phyloP scores from a whole-genome alignment of 2,113 vertebrate genomes.

The Indicator indicator region DNA sequence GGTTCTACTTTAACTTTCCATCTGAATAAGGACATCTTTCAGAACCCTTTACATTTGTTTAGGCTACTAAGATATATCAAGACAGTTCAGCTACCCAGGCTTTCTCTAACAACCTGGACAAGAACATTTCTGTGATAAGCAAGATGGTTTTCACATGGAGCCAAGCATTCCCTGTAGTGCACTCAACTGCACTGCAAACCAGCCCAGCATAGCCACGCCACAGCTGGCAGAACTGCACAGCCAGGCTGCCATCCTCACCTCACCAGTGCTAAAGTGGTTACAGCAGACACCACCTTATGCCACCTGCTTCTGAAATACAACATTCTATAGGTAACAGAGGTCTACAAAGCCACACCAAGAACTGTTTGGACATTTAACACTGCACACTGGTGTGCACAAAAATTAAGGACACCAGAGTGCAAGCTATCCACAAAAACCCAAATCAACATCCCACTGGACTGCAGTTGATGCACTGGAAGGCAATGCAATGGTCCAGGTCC shows the following conservation, averaged over 20 bases:
- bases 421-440: not conserved
- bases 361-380: not conserved
- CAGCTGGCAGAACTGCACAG: not conserved
- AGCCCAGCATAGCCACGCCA: not conserved
- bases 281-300: not conserved
- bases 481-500: not conserved
- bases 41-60: not conserved
- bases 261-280: not conserved
- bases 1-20: not conserved
- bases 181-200: not conserved
- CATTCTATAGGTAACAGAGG: not conserved
- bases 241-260: not conserved
- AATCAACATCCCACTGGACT: not conserved
- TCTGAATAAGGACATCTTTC: not conserved
- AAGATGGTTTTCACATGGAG: not conserved
- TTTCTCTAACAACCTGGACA: not conserved
- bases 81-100: not conserved
- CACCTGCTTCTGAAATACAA: not conserved
- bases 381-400: not conserved
- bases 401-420: not conserved
- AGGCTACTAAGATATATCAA: not conserved
- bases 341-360: not conserved
- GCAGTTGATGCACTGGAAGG: not conserved
- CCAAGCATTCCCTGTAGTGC: not conserved
- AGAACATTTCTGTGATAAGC: not conserved